These are phyloP conservation scores for Lamprotornis superbus DNA, from an alignment of 2,113 vertebrate genomes.

Conservation along the genomic window DNA sequence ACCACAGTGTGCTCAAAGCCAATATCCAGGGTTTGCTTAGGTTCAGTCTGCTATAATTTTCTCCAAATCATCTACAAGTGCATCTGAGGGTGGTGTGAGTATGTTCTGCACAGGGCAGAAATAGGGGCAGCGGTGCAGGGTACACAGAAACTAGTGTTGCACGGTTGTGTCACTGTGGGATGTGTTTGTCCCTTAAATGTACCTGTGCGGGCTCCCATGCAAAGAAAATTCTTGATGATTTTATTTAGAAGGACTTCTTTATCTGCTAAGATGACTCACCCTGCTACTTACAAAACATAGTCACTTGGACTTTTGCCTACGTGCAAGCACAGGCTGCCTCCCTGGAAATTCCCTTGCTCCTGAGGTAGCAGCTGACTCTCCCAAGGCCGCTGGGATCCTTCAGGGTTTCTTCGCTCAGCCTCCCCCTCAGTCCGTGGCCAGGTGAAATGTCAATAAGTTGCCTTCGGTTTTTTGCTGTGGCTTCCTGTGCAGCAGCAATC, in stretches of 20 bases:
- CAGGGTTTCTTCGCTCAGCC: background rate
- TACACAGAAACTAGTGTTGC: background rate
- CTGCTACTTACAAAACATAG: background rate
- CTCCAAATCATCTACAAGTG: background rate
- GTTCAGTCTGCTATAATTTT: background rate
- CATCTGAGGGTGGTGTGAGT: background rate
- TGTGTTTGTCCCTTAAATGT: background rate
- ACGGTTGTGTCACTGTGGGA: fast-evolving
- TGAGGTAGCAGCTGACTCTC: background rate
- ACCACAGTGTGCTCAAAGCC: background rate
- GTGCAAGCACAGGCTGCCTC: background rate
- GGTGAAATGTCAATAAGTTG: background rate
- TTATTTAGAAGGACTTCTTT: background rate
- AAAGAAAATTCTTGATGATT: background rate
- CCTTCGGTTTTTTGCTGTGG: background rate
- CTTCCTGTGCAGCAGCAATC: background rate
- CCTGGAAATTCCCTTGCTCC: background rate
- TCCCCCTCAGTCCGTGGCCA: background rate
- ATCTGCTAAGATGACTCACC: background rate
- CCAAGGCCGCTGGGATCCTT: background rate
- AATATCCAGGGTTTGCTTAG: background rate
- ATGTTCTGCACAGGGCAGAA: background rate
- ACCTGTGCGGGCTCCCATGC: fast-evolving
- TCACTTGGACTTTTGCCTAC: background rate
- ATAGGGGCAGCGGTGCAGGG: background rate